Conservation (phyloP, 2,888 invertebrate genomes). For the Helicoverpa assulta region DNA sequence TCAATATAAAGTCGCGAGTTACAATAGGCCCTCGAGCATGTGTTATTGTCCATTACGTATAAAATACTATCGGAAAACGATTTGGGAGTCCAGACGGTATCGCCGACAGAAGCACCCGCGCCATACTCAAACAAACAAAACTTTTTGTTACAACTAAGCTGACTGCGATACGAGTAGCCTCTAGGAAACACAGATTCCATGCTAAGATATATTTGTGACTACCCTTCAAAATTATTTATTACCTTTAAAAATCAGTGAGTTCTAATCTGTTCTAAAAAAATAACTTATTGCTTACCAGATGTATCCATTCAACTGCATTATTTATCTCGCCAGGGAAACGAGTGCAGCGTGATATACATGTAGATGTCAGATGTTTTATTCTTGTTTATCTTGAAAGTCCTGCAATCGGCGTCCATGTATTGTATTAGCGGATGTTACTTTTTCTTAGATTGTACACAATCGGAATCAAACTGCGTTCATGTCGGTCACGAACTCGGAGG, state of each 20-base stretch:
- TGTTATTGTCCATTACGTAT: conserved; percentile 86
- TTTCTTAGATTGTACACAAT: conserved; percentile 38
- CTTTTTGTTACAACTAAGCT: conserved; percentile 81
- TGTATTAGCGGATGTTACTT: conserved; percentile 22
- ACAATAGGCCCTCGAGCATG: conserved; percentile 73
- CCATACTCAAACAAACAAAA: conserved; percentile 83
- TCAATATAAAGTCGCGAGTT: conserved; percentile 64
- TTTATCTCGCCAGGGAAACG: background rate
- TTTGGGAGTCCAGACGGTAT: conserved; percentile 78
- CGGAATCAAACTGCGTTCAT: conserved; percentile 50
- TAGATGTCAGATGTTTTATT: conserved; percentile 5
- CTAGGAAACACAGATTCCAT: background rate
- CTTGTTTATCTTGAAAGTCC: conserved; percentile 2
- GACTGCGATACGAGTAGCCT: conserved; percentile 43
- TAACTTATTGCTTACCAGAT: background rate
- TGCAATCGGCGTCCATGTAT: conserved; percentile 1
- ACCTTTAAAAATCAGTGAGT: background rate
- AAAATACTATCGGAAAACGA: conserved; percentile 87
- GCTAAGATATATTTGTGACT: background rate
- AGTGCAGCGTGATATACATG: background rate
- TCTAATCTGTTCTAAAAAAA: background rate
- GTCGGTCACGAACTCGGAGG: conserved; percentile 68
- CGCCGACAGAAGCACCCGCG: conserved; percentile 62
- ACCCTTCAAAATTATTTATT: background rate
- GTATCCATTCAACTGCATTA: background rate